Evolutionary conservation across 1,140 invertebrate species (phyloP), one percentile per base, ranked within the genome.

Genomic region (Pteromalus puparum): DNA sequence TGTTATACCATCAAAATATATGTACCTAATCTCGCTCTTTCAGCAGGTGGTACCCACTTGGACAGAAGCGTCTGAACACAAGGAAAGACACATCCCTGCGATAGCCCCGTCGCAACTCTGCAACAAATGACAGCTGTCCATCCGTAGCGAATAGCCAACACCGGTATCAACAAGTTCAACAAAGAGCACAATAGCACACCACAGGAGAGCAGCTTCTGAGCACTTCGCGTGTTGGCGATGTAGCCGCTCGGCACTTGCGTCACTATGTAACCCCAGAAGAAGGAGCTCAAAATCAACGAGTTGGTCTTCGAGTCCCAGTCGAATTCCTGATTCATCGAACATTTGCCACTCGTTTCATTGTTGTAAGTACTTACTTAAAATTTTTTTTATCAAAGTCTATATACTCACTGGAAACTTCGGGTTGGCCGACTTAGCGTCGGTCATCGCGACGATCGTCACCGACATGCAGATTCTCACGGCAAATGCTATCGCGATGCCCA

Each of bases 391-490:
- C 30, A 34, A 34, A 34, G 30, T 6, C 12, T 7, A n/a, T n/a
- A n/a, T n/a, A 74, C 75, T 42, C 85, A 91, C 90, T 73, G 85
- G 28, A 70, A 89, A 90, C 42, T 87, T 70, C n/a, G 87, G 86
- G 89, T 90, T 89, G 24, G 87, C 87, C 28, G 61, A 86, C 42
- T 88, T 67, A 5, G 68, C 86, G 85, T 87, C 78, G 1, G 85
- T 88, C 95, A 96, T 96, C 24, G 95, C 95, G 0, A 96, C 95
- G n/a, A 96, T 95, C 2, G 94, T 95, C 61, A 96, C 94, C 42
- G 95, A 96, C 89, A 96, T 94, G 88, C 95, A 95, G 4, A 96
- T 94, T 65, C 96, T 91, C 88, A 95, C 94, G 78, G 92, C 94
- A 86, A 95, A 96, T 0, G 94, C 95, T 65, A 96, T 91, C 2